phyloP scores from a whole-genome alignment of 1,140 invertebrate species.

The Matsumurasca onukii region DNA sequence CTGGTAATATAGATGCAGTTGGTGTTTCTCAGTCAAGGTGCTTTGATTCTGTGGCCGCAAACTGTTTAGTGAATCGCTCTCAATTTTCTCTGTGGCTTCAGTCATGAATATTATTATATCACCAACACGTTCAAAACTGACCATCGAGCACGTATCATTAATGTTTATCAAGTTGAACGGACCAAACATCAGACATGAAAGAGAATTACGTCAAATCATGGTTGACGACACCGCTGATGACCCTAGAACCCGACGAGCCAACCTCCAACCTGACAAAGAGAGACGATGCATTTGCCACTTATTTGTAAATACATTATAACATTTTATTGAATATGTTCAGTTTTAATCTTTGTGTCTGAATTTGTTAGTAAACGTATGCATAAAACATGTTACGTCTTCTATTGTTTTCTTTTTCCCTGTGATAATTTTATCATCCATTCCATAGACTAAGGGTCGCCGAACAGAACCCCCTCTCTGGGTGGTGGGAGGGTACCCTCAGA shows the following conservation, averaged over 20 bases:
- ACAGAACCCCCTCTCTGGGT: too few relatives aligned
- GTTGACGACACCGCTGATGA: slow-evolving; percentile 27
- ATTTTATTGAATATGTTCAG: too few relatives aligned
- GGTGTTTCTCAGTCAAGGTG: background rate
- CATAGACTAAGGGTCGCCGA: background rate
- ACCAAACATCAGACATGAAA: slow-evolving; percentile 26
- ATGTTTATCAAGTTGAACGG: slow-evolving; percentile 25
- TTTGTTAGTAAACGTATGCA: background rate
- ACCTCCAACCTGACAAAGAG: slow-evolving; percentile 17
- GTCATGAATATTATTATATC: slow-evolving; percentile 9
- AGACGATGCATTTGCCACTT: slow-evolving; percentile 15
- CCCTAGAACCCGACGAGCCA: slow-evolving; percentile 24
- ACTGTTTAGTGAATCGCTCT: too few relatives aligned
- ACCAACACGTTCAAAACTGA: background rate
- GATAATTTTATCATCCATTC: background rate
- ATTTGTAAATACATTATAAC: slow-evolving; percentile 7
- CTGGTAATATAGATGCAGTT: background rate
- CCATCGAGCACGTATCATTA: slow-evolving; percentile 19
- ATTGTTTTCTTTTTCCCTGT: background rate
- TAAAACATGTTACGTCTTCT: background rate
- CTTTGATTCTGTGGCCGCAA: too few relatives aligned
- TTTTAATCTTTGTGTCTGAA: background rate
- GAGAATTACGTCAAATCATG: slow-evolving; percentile 25
- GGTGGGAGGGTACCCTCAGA: too few relatives aligned
- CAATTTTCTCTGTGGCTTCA: background rate